phyloP scores from a whole-genome alignment of 2,113 vertebrate genomes.

The Thunnus maccoyii region DNA sequence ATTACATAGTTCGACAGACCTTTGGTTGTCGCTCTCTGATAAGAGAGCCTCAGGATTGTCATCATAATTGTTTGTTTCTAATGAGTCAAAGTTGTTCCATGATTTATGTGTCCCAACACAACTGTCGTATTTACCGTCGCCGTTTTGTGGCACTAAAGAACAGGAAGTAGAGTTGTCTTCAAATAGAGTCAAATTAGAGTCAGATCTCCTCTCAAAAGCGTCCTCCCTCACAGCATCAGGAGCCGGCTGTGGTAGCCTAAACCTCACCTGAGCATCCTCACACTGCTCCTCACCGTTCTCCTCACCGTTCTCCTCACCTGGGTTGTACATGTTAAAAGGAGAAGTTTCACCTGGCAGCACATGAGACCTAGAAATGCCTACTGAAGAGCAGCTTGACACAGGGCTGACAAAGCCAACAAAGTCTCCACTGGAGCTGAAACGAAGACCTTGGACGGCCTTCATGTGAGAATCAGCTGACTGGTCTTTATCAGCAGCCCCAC shows the following conservation, averaged over 20 bases:
- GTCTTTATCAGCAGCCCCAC: slow-evolving; percentile 6
- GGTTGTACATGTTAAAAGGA: neutral
- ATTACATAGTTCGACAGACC: slow-evolving; percentile 10
- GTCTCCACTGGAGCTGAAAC: slow-evolving; percentile 73
- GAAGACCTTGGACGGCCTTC: slow-evolving; percentile 25
- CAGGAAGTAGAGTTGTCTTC: neutral
- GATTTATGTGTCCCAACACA: slow-evolving; percentile 7
- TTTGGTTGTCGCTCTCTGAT: slow-evolving; percentile 12
- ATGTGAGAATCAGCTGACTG: neutral
- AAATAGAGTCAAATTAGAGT: neutral
- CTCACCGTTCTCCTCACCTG: slow-evolving; percentile 1
- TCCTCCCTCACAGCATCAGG: slow-evolving; percentile 3
- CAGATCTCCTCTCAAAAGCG: neutral
- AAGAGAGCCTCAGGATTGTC: slow-evolving; percentile 1
- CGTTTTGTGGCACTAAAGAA: slow-evolving; percentile 7
- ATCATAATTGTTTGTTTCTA: slow-evolving; percentile 8
- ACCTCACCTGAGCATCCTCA: too few relatives aligned
- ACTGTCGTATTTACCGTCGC: neutral
- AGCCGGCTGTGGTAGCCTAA: neutral
- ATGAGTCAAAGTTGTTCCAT: slow-evolving; percentile 1
- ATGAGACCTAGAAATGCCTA: neutral
- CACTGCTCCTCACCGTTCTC: neutral
- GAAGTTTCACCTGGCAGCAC: slow-evolving; percentile 10
- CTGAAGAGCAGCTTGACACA: slow-evolving; percentile 17
- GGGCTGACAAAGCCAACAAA: slow-evolving; percentile 65